Base-by-base conservation (phyloP, 2,888 invertebrate genomes). In the Acanthoscelides obtectus region DNA sequence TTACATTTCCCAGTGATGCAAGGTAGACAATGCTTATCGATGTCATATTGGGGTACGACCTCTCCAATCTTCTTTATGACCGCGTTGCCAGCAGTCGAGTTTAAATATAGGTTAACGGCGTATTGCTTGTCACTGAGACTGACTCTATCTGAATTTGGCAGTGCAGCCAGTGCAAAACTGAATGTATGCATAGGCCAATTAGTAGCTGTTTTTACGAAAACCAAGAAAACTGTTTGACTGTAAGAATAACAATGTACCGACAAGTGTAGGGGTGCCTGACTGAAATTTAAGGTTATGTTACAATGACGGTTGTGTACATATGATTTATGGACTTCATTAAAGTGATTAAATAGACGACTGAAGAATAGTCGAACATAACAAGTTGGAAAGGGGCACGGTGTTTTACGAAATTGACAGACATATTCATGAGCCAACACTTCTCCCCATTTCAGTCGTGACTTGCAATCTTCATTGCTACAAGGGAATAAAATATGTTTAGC, bases 401-500 rank as follows among this genome's bases (percentile, higher is more conserved):
- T 75, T 21, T 64, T 73, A 21, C 71, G 21, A 22, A 70, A 72
- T 20, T 20, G 45, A 67, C 76, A 76, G 22, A 19, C 25, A 20
- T 27, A 27, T 66, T 76, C 76, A 70, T 76, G 76, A 27, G 22
- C 25, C 67, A 65, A 17, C n/a, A 73, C 71, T 69, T 73, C 69
- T 2, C 64, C 69, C 76, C 76, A 76, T n/a, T 63, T 22, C n/a
- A 72, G 27, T 69, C 70, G 72, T 5, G 63, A 45, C 0, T 71
- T 21, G 66, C 76, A 76, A 19, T 69, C 69, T 20, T 72, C 22
- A 64, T 68, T 70, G n/a, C 69, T 71, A 25, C 76, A 76, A 22
- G 76, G 76, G 64, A 75, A 75, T 2, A 72, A 68, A 67, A 72
- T 69, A 45, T 67, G 69, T 20, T 71, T 66, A 12, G 76, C 76